A percentile compares a stretch with the other conserved stretches of the same genome.
Conservation (phyloP, 2,797 vertebrate genomes). For the Rachycentron canadum region DNA sequence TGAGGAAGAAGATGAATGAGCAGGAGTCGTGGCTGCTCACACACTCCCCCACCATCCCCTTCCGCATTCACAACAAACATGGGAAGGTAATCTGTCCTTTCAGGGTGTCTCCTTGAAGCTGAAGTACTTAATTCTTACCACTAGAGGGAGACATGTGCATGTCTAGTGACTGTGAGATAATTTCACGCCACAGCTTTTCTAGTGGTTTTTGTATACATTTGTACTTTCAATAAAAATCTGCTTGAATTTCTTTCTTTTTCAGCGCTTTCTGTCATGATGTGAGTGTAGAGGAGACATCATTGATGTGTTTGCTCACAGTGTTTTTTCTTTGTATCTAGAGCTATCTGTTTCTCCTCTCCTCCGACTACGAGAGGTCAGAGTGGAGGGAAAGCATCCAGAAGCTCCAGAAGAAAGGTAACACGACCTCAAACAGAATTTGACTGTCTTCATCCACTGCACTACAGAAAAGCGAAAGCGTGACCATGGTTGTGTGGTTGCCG, state of each 20-base stretch:
- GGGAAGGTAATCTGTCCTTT: conserved; percentile 89
- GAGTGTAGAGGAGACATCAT: no score
- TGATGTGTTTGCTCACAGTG: background rate
- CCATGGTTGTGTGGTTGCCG: conserved; percentile 12
- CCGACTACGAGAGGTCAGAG: conserved; percentile 96
- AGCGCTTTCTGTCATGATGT: background rate
- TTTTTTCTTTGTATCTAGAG: conserved; percentile 83
- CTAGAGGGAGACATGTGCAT: conserved; percentile 65
- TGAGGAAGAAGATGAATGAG: conserved; percentile 99
- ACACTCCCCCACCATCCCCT: conserved; percentile 95
- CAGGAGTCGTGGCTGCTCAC: conserved; percentile 97
- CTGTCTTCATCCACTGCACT: background rate
- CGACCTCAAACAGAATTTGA: background rate
- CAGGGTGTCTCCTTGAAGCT: background rate
- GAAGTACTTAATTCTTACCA: conserved; percentile 34
- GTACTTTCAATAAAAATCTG: background rate
- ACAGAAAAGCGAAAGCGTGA: conserved; percentile 27
- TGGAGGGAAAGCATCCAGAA: conserved; percentile 98
- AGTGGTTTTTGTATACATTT: background rate
- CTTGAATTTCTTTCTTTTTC: background rate
- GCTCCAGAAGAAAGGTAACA: conserved; percentile 94
- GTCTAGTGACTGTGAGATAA: background rate
- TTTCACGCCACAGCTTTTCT: background rate
- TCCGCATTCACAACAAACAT: conserved; percentile 96
- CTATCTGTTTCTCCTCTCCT: conserved; percentile 94